phyloP scores from a whole-genome alignment of 2,888 invertebrate genomes.

The Leptogaster cylindrica region DNA sequence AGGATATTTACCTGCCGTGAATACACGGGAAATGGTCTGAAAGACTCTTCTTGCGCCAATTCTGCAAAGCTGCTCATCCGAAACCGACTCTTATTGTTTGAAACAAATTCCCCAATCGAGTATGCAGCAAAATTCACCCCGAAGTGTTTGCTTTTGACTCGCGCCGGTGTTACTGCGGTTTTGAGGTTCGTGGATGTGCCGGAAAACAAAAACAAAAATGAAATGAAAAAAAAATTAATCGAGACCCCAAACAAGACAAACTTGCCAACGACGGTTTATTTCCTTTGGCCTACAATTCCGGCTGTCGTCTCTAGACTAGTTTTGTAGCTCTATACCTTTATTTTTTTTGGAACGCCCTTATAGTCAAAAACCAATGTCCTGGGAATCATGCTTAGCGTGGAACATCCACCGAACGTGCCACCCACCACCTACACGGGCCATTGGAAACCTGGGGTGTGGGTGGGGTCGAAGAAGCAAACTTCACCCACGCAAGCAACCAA shows the following conservation, averaged over 20 bases:
- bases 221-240: background rate
- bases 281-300: background rate
- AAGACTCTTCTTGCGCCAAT: constrained; percentile 18
- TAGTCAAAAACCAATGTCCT: constrained; percentile 16
- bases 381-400: background rate
- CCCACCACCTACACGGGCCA: background rate
- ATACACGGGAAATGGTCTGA: too few species aligned
- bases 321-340: constrained; percentile 1
- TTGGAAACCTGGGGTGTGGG: too few species aligned
- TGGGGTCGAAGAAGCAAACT: too few species aligned
- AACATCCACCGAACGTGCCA: background rate
- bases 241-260: background rate
- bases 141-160: background rate
- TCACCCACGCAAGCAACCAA: constrained; percentile 7
- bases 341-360: constrained; percentile 4
- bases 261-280: too few species aligned
- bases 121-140: constrained; percentile 18
- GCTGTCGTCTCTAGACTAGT: background rate
- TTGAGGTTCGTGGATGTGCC: background rate
- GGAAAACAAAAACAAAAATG: background rate
- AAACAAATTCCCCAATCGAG: constrained; percentile 31
- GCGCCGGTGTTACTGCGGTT: background rate
- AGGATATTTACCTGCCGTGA: too few species aligned
- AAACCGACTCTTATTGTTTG: constrained; percentile 30
- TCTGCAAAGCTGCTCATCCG: constrained; percentile 31